Evolutionary conservation across 2,797 vertebrate species (phyloP).

Genomic region (Euphonia xanthogaster): DNA sequence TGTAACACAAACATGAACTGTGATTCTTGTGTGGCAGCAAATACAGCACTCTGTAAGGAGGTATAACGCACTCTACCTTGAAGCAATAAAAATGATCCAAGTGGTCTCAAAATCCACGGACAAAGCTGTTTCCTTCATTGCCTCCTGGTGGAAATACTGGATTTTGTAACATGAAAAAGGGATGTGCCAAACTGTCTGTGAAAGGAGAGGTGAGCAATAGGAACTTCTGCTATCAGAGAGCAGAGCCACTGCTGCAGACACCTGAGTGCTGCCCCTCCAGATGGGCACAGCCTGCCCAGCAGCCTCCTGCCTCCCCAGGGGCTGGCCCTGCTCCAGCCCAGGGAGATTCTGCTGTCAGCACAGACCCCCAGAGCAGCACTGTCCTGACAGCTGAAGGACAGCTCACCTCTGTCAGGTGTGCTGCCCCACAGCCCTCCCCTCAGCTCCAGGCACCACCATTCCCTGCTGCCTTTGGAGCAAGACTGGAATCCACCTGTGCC

Average conservation of each 20-base stretch:
- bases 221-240: not conserved
- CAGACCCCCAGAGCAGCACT: not conserved
- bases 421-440: not conserved
- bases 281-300: not conserved
- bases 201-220: not conserved
- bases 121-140: slow-evolving; percentile 26
- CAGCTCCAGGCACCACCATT: not conserved
- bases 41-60: not conserved
- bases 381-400: not conserved
- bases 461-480: not conserved
- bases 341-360: not conserved
- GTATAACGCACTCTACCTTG: slow-evolving; percentile 46
- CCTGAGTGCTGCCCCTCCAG: not conserved
- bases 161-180: not conserved
- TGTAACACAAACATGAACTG: slow-evolving; percentile 11
- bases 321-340: not conserved
- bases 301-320: not conserved
- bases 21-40: not conserved
- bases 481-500: not conserved
- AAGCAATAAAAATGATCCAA: not conserved
- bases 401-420: not conserved
- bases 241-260: not conserved
- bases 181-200: not conserved
- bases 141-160: not conserved
- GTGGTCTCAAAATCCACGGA: slow-evolving; percentile 26